Percentiles rank a stretch among this genome's conserved stretches.
These are phyloP conservation scores for Typhlichthys eigenmanni DNA, from an alignment of 2,797 vertebrate species.

Conservation along the genomic window DNA sequence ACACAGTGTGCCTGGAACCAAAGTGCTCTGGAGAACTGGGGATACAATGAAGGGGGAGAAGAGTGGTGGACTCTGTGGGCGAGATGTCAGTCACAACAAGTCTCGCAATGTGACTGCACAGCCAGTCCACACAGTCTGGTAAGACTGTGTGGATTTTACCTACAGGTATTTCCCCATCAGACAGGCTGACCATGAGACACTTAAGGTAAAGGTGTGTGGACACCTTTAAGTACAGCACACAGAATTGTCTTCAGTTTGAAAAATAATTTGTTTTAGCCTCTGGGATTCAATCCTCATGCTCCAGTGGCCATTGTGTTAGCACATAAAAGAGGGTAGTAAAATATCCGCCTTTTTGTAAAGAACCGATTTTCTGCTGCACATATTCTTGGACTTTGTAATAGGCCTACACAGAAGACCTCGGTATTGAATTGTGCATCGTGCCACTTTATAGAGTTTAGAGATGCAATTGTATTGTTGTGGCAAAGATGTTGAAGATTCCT, in stretches of 20 bases:
- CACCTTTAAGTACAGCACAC: too few species aligned
- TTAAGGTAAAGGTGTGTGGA: too few species aligned
- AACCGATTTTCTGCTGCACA: constrained; percentile 1
- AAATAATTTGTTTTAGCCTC: background rate
- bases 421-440: constrained; percentile 21
- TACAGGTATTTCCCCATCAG: too few species aligned
- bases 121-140: too few species aligned
- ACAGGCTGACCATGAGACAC: too few species aligned
- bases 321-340: constrained; percentile 7
- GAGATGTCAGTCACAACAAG: too few species aligned
- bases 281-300: background rate
- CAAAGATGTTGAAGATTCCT: constrained; percentile 24
- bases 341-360: background rate
- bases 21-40: too few species aligned
- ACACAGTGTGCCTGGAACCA: too few species aligned
- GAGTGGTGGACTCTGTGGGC: too few species aligned
- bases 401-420: background rate
- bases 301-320: constrained; percentile 7
- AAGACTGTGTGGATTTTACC: too few species aligned
- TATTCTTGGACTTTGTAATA: background rate
- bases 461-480: constrained; percentile 9
- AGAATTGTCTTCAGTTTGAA: background rate
- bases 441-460: constrained; percentile 10
- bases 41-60: too few species aligned
- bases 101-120: too few species aligned